Conservation (phyloP, 2,113 vertebrate species). For the Stegastes partitus region DNA sequence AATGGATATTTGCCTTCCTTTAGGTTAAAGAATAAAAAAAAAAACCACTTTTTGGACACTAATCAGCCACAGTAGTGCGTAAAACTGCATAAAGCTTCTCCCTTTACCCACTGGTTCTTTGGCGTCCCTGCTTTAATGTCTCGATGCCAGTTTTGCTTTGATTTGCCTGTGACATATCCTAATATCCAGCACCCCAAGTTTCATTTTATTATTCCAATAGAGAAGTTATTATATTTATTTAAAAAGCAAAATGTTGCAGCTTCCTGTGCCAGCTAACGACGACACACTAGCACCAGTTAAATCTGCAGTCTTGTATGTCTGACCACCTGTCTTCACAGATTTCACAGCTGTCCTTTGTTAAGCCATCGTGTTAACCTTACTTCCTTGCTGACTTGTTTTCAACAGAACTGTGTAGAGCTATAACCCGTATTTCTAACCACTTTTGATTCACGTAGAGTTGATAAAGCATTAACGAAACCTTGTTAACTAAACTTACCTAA, state of each 20-base stretch:
- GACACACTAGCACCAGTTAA: slow-evolving; percentile 77
- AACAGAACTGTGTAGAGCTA: slow-evolving; percentile 94
- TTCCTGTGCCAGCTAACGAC: slow-evolving; percentile 69
- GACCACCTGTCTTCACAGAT: slow-evolving; percentile 92
- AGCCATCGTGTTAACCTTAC: slow-evolving; percentile 93
- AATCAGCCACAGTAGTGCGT: slow-evolving; percentile 89
- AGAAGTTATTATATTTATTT: slow-evolving; percentile 51
- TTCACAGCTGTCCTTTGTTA: slow-evolving; percentile 94
- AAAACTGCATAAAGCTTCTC: slow-evolving; percentile 77
- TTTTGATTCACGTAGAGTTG: slow-evolving; percentile 90
- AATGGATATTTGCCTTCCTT: slow-evolving; percentile 41
- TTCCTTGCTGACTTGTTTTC: slow-evolving; percentile 90
- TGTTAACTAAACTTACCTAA: slow-evolving; percentile 96
- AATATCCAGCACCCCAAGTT: slow-evolving; percentile 80
- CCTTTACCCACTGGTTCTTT: slow-evolving; percentile 73
- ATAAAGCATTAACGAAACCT: slow-evolving; percentile 94
- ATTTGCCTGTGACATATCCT: slow-evolving; percentile 81
- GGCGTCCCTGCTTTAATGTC: slow-evolving; percentile 88
- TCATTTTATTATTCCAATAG: slow-evolving; percentile 72
- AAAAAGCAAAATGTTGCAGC: slow-evolving; percentile 42
- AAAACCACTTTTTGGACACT: slow-evolving; percentile 67
- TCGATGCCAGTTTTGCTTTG: slow-evolving; percentile 88
- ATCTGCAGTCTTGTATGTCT: slow-evolving; percentile 87
- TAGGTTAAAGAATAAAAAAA: slow-evolving; percentile 46
- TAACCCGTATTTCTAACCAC: slow-evolving; percentile 89